A percentile compares a stretch with the other conserved stretches of the same genome.
Conservation (phyloP, 35 echinoderm and acorn worm species). For the Ophioderma brevispina region DNA sequence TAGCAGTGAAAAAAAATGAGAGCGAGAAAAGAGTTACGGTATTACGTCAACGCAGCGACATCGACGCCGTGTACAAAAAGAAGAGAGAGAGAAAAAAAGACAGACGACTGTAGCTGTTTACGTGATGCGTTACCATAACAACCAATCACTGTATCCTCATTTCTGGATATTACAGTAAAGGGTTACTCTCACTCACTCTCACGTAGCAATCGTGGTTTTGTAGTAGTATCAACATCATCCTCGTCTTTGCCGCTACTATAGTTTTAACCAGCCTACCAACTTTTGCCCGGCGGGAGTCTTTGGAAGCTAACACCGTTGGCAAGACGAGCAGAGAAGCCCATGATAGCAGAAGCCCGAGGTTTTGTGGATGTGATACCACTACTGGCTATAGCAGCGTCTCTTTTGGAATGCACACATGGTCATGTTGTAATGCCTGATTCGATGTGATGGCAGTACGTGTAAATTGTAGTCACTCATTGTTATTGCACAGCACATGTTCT, state of each 20-base stretch:
- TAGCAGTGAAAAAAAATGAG: too few relatives aligned
- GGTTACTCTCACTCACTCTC: too few relatives aligned
- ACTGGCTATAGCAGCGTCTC: background rate
- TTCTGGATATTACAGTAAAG: background rate
- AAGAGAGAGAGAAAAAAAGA: background rate
- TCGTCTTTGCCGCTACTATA: too few relatives aligned
- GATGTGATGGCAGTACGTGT: background rate
- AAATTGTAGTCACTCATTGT: background rate
- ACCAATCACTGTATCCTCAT: constrained; percentile 9
- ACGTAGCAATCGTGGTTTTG: too few relatives aligned
- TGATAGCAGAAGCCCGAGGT: too few relatives aligned
- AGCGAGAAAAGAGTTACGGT: too few relatives aligned
- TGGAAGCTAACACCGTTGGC: too few relatives aligned
- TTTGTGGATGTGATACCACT: too few relatives aligned
- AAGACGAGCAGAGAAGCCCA: too few relatives aligned
- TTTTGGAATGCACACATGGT: background rate
- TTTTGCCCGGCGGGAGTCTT: too few relatives aligned
- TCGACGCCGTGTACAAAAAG: background rate
- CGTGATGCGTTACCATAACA: background rate
- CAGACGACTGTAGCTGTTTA: background rate
- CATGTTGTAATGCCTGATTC: background rate
- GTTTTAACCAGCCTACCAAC: too few relatives aligned
- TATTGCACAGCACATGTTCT: background rate
- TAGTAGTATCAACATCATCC: too few relatives aligned
- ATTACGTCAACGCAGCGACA: background rate